A percentile compares a stretch with the other conserved stretches of the same genome.
phyloP scores from a whole-genome alignment of 2,888 invertebrate species.

The Drosophila fulvimacula region DNA sequence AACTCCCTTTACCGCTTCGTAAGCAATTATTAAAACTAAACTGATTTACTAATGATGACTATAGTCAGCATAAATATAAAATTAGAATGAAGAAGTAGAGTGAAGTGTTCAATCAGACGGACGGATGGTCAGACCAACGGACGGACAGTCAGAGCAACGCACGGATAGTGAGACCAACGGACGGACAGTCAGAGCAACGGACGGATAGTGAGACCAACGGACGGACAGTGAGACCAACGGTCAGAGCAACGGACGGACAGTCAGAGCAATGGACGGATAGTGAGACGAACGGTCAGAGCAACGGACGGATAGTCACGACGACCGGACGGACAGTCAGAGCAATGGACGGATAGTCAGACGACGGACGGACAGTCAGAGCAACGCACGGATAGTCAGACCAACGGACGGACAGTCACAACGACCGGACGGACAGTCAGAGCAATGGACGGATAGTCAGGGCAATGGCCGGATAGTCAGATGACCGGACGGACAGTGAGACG shows the following conservation, averaged over 20 bases:
- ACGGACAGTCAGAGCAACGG: not conserved
- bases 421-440: not conserved
- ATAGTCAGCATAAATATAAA: too few species aligned
- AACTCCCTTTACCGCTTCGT: not conserved
- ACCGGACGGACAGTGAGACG: not conserved
- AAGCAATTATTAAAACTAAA: not conserved
- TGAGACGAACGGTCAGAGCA: not conserved
- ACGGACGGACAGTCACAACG: too few species aligned
- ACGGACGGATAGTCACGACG: not conserved
- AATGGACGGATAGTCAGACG: not conserved
- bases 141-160: not conserved
- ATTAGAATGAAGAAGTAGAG: too few species aligned
- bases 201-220: not conserved
- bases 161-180: not conserved
- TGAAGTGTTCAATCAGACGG: not conserved
- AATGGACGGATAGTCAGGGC: not conserved
- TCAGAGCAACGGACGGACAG: not conserved
- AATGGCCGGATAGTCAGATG: too few species aligned
- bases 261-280: not conserved
- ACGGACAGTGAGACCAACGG: not conserved
- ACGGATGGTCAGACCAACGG: not conserved
- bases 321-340: not conserved
- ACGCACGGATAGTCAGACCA: too few species aligned
- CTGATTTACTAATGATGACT: too few species aligned
- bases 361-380: not conserved